phyloP scores from a whole-genome alignment of 2,888 invertebrate genomes.

The Leptinotarsa haldemani region DNA sequence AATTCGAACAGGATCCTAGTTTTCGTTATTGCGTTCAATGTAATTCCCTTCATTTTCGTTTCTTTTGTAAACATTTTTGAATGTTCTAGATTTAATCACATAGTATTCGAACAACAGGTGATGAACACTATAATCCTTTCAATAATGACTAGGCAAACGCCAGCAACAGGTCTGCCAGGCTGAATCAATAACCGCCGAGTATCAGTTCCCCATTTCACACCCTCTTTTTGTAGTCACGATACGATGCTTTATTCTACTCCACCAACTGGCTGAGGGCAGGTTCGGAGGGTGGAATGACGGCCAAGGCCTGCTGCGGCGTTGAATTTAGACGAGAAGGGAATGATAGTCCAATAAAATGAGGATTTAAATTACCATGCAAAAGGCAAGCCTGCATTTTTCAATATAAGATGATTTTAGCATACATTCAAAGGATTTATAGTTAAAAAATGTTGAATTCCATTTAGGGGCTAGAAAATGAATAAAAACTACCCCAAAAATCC shows the following conservation, averaged over 20 bases:
- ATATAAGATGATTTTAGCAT: too few species aligned
- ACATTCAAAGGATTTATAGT: too few species aligned
- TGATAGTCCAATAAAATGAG: too few species aligned
- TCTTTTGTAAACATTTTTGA: neutral
- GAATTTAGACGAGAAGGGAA: neutral
- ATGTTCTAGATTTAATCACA: neutral
- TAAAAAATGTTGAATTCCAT: too few species aligned
- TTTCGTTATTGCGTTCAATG: too few species aligned
- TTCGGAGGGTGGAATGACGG: neutral
- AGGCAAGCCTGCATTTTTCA: too few species aligned
- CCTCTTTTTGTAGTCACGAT: constrained; percentile 16
- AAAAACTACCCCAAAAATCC: too few species aligned
- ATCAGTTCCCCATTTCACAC: constrained; percentile 24
- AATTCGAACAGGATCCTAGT: too few species aligned
- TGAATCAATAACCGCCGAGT: constrained; percentile 21
- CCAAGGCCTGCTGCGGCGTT: constrained; percentile 6
- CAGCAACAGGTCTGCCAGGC: constrained; percentile 22
- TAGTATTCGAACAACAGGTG: constrained; percentile 2
- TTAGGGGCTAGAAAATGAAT: too few species aligned
- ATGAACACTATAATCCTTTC: neutral
- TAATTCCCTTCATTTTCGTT: neutral
- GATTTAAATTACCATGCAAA: too few species aligned
- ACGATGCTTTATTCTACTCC: constrained; percentile 13
- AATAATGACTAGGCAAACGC: constrained; percentile 13
- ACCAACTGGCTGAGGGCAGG: constrained; percentile 4